These are phyloP conservation scores for Dinocampus coccinellae DNA, from an alignment of 2,888 invertebrate genomes.

Conservation along the genomic window DNA sequence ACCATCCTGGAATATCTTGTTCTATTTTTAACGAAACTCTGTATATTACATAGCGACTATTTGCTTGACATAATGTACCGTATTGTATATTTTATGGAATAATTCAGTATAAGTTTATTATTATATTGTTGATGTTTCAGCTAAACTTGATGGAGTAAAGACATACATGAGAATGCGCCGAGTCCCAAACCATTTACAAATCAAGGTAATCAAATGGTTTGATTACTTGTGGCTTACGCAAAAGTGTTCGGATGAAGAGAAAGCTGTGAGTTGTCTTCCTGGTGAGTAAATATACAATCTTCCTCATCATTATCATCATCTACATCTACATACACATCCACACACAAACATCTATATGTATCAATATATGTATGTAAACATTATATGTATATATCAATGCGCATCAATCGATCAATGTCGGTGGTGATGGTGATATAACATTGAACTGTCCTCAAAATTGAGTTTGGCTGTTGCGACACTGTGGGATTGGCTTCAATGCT, in stretches of 20 bases:
- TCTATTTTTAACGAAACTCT: slow-evolving; percentile 7
- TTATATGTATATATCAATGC: slow-evolving; percentile 6
- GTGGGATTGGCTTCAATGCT: not conserved
- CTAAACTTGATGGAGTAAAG: slow-evolving; percentile 97
- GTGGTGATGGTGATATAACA: not conserved
- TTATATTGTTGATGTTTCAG: slow-evolving; percentile 74
- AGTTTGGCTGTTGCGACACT: slow-evolving; percentile 17
- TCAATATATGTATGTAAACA: not conserved
- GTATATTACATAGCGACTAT: not conserved
- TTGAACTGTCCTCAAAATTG: slow-evolving; percentile 12
- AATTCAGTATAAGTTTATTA: not conserved
- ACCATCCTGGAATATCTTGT: not conserved
- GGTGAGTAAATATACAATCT: slow-evolving; percentile 65
- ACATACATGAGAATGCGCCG: slow-evolving; percentile 98
- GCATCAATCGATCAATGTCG: slow-evolving; percentile 30
- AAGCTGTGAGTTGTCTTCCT: slow-evolving; percentile 93
- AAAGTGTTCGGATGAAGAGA: slow-evolving; percentile 98
- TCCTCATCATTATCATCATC: not conserved
- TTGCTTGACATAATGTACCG: not conserved
- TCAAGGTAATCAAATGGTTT: slow-evolving; percentile 99
- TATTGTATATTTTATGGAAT: not conserved
- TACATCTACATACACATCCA: not conserved
- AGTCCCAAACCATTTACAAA: slow-evolving; percentile 94
- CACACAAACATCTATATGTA: not conserved
- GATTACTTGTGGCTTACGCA: slow-evolving; percentile 99